phyloP scores from a whole-genome alignment of 1,140 invertebrate species.

The Aleiodes sp. region DNA sequence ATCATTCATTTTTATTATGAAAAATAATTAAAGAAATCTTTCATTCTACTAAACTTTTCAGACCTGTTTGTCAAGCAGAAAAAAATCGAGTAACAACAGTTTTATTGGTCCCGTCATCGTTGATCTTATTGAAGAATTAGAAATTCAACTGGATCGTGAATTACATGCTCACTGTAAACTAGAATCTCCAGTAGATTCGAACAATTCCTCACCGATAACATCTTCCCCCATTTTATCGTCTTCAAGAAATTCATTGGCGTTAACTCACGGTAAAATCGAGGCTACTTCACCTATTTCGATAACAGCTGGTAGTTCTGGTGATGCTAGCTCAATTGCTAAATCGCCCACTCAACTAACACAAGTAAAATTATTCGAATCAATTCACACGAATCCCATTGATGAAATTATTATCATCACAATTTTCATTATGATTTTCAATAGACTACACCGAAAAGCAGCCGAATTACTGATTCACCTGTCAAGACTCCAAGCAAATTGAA shows the following conservation, averaged over 20 bases:
- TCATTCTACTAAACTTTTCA: too few species aligned
- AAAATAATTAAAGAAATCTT: not conserved
- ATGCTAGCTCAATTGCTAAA: not conserved
- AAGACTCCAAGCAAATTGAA: conserved; percentile 41
- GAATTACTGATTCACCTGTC: not conserved
- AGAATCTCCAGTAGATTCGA: conserved; percentile 44
- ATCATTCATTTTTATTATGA: not conserved
- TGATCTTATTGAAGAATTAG: conserved; percentile 68
- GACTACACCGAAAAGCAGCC: conserved; percentile 24
- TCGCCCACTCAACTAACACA: not conserved
- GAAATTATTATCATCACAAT: not conserved
- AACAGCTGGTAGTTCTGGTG: not conserved
- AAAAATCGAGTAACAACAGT: conserved; percentile 44
- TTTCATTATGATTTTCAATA: not conserved
- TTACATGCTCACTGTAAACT: conserved; percentile 53
- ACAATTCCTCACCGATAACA: conserved; percentile 41
- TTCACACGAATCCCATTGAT: not conserved
- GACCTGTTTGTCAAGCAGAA: conserved; percentile 39
- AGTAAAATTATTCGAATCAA: not conserved
- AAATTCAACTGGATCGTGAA: conserved; percentile 59
- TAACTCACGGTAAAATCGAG: conserved; percentile 1
- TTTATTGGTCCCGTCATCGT: conserved; percentile 68
- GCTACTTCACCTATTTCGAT: conserved; percentile 2
- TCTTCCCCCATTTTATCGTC: conserved; percentile 33
- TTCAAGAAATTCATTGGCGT: conserved; percentile 23